A percentile compares a stretch with the other conserved stretches of the same genome.
phyloP scores from a whole-genome alignment of 2,888 invertebrate genomes.

The Cryptocheilus praepositus region DNA sequence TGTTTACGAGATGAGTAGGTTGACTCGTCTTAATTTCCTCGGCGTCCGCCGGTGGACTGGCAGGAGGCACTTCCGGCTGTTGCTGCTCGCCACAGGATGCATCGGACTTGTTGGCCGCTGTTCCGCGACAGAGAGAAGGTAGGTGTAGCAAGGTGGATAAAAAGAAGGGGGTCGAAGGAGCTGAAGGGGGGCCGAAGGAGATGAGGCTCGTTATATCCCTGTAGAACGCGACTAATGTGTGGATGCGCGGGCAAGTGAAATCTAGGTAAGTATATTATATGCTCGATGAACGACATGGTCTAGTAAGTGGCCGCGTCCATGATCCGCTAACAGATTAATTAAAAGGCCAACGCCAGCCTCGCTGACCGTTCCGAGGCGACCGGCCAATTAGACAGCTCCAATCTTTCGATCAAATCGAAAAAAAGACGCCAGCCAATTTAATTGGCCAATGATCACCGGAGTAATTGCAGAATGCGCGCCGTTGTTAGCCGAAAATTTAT shows the following conservation, averaged over 20 bases:
- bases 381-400: constrained; percentile 30
- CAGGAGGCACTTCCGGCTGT: constrained; percentile 70
- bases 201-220: constrained; percentile 48
- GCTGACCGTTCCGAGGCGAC: constrained; percentile 43
- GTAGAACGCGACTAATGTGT: background rate
- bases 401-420: too few species aligned
- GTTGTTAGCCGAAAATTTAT: too few species aligned
- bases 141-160: constrained; percentile 21
- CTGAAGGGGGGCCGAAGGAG: constrained; percentile 31
- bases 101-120: constrained; percentile 73
- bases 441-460: too few species aligned
- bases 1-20: constrained; percentile 83
- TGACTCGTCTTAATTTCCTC: constrained; percentile 67
- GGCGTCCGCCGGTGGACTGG: constrained; percentile 74
- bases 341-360: constrained; percentile 35
- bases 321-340: constrained; percentile 64
- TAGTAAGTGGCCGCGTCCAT: constrained; percentile 71
- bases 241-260: constrained; percentile 66
- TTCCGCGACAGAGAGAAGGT: constrained; percentile 62
- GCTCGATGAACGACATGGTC: constrained; percentile 72
- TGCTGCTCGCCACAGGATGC: constrained; percentile 60
- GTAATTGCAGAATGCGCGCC: too few species aligned
- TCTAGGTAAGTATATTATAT: constrained; percentile 75
- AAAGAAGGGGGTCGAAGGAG: constrained; percentile 36
- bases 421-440: too few species aligned